A percentile compares a stretch with the other conserved stretches of the same genome.
Conservation (phyloP, 2,797 vertebrate genomes). For the Eutrigla gurnardus region DNA sequence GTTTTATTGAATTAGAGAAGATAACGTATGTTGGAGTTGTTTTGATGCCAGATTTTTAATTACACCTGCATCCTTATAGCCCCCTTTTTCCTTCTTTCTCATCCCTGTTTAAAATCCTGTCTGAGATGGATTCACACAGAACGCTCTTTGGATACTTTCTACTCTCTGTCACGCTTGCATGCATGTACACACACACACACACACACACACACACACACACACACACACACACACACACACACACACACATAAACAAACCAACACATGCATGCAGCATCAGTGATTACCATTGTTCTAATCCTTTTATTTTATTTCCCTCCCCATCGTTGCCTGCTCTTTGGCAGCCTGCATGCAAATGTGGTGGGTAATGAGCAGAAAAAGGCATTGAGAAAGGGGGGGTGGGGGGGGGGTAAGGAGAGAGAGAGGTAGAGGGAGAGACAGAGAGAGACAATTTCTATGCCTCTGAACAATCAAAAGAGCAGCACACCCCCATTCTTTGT, state of each 20-base stretch:
- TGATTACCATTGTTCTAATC: constrained; percentile 85
- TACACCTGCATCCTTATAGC: constrained; percentile 61
- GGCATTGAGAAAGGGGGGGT: constrained; percentile 66
- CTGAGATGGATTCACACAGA: constrained; percentile 47
- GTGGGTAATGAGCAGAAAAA: constrained; percentile 85
- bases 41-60: constrained; percentile 66
- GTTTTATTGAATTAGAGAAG: constrained; percentile 44
- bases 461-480: constrained; percentile 85
- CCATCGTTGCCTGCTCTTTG: constrained; percentile 79
- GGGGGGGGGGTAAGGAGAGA: constrained; percentile 43
- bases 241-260: constrained; percentile 51
- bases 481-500: constrained; percentile 83
- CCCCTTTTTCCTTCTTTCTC: constrained; percentile 7
- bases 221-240: constrained; percentile 41
- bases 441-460: constrained; percentile 77
- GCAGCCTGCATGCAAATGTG: constrained; percentile 84
- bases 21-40: constrained; percentile 42
- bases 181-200: constrained; percentile 31
- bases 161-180: constrained; percentile 58
- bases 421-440: constrained; percentile 23
- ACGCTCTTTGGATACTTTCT: constrained; percentile 41
- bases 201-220: constrained; percentile 24
- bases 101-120: constrained; percentile 41
- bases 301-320: constrained; percentile 83
- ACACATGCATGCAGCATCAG: constrained; percentile 53